phyloP scores from a whole-genome alignment of 2,888 invertebrate genomes.

The Amblyjoppa proteus region DNA sequence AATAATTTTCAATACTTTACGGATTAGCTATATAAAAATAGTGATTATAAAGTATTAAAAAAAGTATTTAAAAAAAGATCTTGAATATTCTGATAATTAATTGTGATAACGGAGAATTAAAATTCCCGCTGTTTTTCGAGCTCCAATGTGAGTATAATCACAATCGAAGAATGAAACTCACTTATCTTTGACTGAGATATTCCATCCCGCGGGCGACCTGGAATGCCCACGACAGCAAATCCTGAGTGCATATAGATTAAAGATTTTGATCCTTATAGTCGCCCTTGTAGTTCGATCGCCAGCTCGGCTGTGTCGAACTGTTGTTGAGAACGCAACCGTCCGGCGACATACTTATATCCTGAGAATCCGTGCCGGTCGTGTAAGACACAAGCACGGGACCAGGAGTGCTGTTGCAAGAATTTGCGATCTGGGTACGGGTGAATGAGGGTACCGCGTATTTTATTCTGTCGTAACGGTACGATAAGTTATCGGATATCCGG shows the following conservation, averaged over 20 bases:
- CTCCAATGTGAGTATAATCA: not conserved
- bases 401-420: conserved; percentile 71
- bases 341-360: conserved; percentile 76
- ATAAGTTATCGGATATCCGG: not conserved
- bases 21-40: too few species aligned
- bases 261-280: conserved; percentile 90
- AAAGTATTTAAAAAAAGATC: too few species aligned
- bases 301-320: conserved; percentile 89
- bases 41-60: too few species aligned
- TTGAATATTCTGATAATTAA: too few species aligned
- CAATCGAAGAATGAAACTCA: conserved; percentile 78
- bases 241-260: conserved; percentile 91
- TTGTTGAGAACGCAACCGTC: conserved; percentile 86
- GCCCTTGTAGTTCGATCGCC: conserved; percentile 92
- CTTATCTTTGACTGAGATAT: conserved; percentile 95
- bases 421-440: conserved; percentile 85
- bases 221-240: conserved; percentile 95
- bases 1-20: too few species aligned
- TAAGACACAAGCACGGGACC: conserved; percentile 71
- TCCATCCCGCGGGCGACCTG: conserved; percentile 98
- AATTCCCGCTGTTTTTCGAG: not conserved
- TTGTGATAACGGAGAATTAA: too few species aligned
- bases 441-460: conserved; percentile 89
- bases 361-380: conserved; percentile 74
- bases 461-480: conserved; percentile 83